These are phyloP conservation scores for Cephalopterus ornatus DNA, from an alignment of 2,113 vertebrate genomes.

Conservation along the genomic window DNA sequence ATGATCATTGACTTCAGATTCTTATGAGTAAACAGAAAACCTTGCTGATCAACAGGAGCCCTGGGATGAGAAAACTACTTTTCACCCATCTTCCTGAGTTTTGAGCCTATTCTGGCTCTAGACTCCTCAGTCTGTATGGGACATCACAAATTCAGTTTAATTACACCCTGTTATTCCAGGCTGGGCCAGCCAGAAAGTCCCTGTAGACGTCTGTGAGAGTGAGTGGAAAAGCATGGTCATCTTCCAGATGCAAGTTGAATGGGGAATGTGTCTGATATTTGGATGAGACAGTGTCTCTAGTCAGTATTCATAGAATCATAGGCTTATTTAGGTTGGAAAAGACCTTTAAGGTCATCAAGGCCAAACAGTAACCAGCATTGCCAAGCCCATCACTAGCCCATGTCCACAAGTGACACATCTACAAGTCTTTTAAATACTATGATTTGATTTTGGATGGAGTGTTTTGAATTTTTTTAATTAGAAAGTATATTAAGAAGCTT, in stretches of 20 bases:
- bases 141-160: not conserved
- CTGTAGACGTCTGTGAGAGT: not conserved
- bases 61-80: not conserved
- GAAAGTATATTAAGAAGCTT: not conserved
- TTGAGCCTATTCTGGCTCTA: not conserved
- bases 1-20: not conserved
- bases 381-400: not conserved
- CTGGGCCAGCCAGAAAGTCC: not conserved
- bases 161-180: not conserved
- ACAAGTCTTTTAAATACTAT: not conserved
- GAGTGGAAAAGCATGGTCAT: not conserved
- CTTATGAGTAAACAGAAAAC: constrained; percentile 12
- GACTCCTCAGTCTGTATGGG: not conserved
- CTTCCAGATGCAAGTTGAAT: not conserved
- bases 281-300: not conserved
- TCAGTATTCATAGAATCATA: not conserved
- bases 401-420: not conserved
- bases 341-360: not conserved
- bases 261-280: not conserved
- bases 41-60: not conserved
- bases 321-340: not conserved
- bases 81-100: not conserved
- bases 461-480: constrained; percentile 26
- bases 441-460: not conserved
- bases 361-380: not conserved